Percentiles rank a stretch among this genome's conserved stretches.
phyloP scores from a whole-genome alignment of 2,888 invertebrate genomes.

The Conistra vaccinii region DNA sequence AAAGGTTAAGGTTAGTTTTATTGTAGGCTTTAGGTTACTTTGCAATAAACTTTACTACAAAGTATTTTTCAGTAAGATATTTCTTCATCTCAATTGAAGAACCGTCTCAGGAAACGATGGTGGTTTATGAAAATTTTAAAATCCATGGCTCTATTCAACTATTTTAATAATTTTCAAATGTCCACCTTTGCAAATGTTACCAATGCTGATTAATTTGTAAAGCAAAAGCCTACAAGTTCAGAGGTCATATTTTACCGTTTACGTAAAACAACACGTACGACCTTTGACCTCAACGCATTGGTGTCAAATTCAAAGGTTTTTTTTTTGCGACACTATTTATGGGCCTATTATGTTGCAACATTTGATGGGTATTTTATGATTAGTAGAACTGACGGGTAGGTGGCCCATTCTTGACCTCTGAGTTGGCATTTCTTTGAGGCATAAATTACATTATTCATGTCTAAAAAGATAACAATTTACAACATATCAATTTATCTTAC shows the following conservation, averaged over 20 bases:
- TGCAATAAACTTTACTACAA: neutral
- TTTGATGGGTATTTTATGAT: conserved; percentile 6
- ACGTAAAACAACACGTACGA: conserved; percentile 1
- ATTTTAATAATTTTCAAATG: too few species aligned
- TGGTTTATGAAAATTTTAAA: neutral
- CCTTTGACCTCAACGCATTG: conserved; percentile 7
- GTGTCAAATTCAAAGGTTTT: conserved; percentile 15
- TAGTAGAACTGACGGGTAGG: neutral
- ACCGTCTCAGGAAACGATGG: neutral
- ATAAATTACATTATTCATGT: neutral
- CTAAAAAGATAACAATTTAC: too few species aligned
- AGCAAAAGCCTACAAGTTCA: neutral
- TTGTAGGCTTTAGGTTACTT: neutral
- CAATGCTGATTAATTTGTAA: conserved; percentile 27
- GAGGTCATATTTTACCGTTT: conserved; percentile 45
- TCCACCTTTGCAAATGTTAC: neutral
- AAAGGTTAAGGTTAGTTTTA: too few species aligned
- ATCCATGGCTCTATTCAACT: neutral
- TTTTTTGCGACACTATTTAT: conserved; percentile 14
- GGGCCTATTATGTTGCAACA: conserved; percentile 8
- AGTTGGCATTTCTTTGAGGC: neutral
- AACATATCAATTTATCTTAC: too few species aligned
- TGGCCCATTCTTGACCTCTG: neutral
- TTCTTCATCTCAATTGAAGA: neutral
- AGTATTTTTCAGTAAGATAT: neutral